phyloP scores from a whole-genome alignment of 2,888 invertebrate genomes.

The Antheraea assamensis region DNA sequence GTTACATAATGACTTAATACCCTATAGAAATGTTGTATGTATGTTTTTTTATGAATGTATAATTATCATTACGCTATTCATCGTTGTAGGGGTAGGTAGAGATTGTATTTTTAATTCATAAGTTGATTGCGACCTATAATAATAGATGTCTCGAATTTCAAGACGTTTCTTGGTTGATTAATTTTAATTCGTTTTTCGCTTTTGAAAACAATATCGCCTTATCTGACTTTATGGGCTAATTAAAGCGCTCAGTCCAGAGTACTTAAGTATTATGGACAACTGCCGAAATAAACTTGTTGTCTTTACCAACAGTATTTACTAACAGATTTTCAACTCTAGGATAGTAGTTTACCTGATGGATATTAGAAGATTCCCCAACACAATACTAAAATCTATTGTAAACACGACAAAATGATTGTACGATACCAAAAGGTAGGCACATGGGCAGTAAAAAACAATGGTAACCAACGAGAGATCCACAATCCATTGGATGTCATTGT shows the following conservation, averaged over 20 bases:
- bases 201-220: background rate
- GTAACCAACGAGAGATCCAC: too few relatives aligned
- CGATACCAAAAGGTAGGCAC: too few relatives aligned
- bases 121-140: background rate
- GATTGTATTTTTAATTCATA: background rate
- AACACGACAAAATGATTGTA: too few relatives aligned
- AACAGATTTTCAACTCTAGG: too few relatives aligned
- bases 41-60: constrained; percentile 16
- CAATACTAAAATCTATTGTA: too few relatives aligned
- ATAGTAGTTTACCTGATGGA: too few relatives aligned
- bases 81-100: background rate
- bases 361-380: too few relatives aligned
- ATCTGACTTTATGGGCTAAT: background rate
- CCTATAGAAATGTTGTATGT: constrained; percentile 19
- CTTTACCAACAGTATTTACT: too few relatives aligned
- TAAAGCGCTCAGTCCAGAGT: background rate
- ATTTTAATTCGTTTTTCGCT: too few relatives aligned
- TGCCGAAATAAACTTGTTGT: background rate
- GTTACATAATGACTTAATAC: constrained; percentile 72
- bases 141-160: background rate
- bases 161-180: background rate
- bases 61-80: constrained; percentile 5
- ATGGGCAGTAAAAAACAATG: too few relatives aligned
- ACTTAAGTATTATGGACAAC: background rate
- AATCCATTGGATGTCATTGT: too few relatives aligned